These are phyloP conservation scores for Oikopleura vanhoeffeni DNA, from an alignment of 23 tunicate species.

Conservation along the genomic window DNA sequence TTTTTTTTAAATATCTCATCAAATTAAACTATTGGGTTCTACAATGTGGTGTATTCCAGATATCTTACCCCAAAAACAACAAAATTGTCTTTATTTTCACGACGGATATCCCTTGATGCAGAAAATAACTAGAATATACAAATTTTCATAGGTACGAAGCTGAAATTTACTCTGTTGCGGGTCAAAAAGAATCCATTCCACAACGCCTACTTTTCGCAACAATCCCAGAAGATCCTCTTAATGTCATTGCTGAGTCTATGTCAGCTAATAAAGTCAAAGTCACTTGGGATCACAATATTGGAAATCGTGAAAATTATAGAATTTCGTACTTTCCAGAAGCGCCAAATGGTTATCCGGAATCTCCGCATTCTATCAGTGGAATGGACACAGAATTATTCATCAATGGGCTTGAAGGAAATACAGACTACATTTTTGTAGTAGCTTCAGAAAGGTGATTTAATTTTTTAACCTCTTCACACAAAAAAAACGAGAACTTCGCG, in stretches of 20 bases:
- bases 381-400: not conserved
- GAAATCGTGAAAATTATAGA: conserved; percentile 3
- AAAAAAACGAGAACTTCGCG: too few species aligned
- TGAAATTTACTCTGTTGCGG: not conserved
- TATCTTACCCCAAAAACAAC: too few species aligned
- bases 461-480: too few species aligned
- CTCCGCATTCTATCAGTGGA: not conserved
- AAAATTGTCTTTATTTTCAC: too few species aligned
- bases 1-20: too few species aligned
- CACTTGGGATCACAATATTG: not conserved
- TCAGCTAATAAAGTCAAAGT: conserved; percentile 6
- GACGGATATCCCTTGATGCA: too few species aligned
- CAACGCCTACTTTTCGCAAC: conserved; percentile 5
- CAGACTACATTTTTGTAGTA: not conserved
- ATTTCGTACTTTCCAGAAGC: conserved; percentile 2
- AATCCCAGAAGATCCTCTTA: conserved; percentile 4
- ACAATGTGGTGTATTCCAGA: too few species aligned
- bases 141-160: too few species aligned
- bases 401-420: conserved; percentile 3
- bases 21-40: too few species aligned
- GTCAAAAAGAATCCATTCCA: not conserved
- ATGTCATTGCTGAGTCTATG: not conserved
- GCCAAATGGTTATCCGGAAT: not conserved
- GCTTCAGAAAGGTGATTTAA: not conserved
- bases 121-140: too few species aligned